Evolutionary conservation across 2,113 vertebrate species (phyloP), one percentile per base, ranked within the genome.

Genomic region (Ptyas mucosa): DNA sequence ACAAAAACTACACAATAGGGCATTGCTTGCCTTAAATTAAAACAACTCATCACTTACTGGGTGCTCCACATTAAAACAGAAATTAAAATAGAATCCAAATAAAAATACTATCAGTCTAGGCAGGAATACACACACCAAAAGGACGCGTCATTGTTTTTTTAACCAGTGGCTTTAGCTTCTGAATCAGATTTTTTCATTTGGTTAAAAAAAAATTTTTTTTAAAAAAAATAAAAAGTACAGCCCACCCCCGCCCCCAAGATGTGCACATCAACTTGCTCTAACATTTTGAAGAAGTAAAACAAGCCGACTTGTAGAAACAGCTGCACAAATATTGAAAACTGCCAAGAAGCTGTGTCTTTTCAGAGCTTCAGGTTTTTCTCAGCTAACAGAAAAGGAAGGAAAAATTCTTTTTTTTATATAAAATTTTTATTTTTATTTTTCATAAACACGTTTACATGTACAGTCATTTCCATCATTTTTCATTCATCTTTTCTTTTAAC

Each of bases 251-350:
- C 8, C 52, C 39, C 57, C 81, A 52, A 0, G 92, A 94, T 9
- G 91, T 88, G 18, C 85, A 53, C 43, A 20, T 94, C 0, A 0
- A 24, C 92, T 91, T 90, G n/a, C 29, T 20, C 85, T 91, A 91
- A n/a, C 49, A 91, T 81, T 87, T 90, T 89, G 53, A 2, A 21
- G 93, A 21, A 88, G 91, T 24, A 12, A n/a, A 1, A 29, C 55
- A 87, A 0, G 91, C 93, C 94, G 89, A 96, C 93, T 69, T 93
- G 39, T 64, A 64, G 88, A 43, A 94, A 91, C 95, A 97, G 96
- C 96, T 97, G 97, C 91, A 94, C 51, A 97, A 97, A 97, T 93
- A 96, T 0, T 93, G n/a, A 46, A 93, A 34, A 81, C 88, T 95
- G 93, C 85, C 95, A 96, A 87, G 61, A 87, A 51, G 52, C 87